phyloP scores from a whole-genome alignment of 92 coral and sea anemone species.

The Ricordea florida region DNA sequence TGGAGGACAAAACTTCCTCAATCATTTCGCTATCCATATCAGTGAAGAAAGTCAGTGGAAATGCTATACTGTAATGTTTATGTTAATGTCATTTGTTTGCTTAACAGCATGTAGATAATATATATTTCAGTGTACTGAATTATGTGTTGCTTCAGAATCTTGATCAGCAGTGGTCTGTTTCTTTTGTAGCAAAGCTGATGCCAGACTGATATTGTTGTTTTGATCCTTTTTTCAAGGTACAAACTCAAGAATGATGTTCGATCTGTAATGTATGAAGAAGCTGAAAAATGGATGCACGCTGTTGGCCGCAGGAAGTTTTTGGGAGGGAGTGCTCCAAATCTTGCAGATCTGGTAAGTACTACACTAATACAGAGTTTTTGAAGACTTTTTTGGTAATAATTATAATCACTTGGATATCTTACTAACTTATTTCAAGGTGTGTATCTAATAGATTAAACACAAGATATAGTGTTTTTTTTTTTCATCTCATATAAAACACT shows the following conservation, averaged over 20 bases:
- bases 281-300: conserved; percentile 90
- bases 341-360: conserved; percentile 88
- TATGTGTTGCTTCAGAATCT: background rate
- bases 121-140: too few species aligned
- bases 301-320: conserved; percentile 89
- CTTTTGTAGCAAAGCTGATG: too few species aligned
- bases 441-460: too few species aligned
- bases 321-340: conserved; percentile 95
- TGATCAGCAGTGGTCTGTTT: background rate
- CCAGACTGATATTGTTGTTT: too few species aligned
- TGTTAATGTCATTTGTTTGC: too few species aligned
- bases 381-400: background rate
- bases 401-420: background rate
- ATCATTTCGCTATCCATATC: too few species aligned
- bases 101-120: too few species aligned
- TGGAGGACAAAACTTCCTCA: too few species aligned
- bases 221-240: conserved; percentile 70
- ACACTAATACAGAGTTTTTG: background rate
- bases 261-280: conserved; percentile 88
- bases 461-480: background rate
- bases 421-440: too few species aligned
- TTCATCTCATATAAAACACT: too few species aligned
- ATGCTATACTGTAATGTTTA: too few species aligned
- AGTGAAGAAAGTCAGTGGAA: too few species aligned
- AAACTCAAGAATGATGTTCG: conserved; percentile 93